Evolutionary conservation across 2,113 vertebrate genomes (phyloP).

Genomic region (Fukomys damarensis): DNA sequence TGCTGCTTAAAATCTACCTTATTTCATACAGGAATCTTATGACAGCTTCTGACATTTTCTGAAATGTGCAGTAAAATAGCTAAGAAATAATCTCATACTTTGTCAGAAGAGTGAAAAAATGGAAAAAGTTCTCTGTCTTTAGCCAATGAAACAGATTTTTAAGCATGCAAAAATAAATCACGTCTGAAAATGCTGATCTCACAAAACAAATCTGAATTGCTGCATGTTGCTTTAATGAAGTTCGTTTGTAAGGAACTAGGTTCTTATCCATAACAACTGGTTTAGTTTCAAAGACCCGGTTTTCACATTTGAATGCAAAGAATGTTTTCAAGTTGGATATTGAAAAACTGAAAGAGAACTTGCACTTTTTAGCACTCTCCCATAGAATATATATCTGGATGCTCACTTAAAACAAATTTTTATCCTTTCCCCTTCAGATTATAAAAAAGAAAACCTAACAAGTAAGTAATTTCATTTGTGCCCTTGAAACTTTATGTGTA

Average conservation of each 20-base stretch:
- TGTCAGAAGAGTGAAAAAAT: conserved; percentile 58
- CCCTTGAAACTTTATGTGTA: conserved; percentile 65
- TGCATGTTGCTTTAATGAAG: conserved; percentile 64
- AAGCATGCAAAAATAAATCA: conserved; percentile 75
- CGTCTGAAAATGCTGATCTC: conserved; percentile 67
- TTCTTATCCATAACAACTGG: conserved; percentile 60
- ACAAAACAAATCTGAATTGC: conserved; percentile 14
- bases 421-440: conserved; percentile 89
- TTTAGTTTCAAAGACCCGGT: conserved; percentile 55
- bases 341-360: conserved; percentile 47
- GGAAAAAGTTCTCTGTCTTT: conserved; percentile 48
- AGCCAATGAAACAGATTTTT: conserved; percentile 56
- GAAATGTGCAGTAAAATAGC: conserved; percentile 47
- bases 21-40: not conserved
- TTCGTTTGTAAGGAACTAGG: conserved; percentile 36
- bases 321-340: conserved; percentile 63
- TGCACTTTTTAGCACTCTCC: conserved; percentile 1
- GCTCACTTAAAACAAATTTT: conserved; percentile 78
- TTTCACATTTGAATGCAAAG: conserved; percentile 57
- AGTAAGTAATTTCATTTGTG: conserved; percentile 90
- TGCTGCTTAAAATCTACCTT: conserved; percentile 35
- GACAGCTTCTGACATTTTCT: conserved; percentile 45
- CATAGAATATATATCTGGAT: not conserved
- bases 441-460: conserved; percentile 93
- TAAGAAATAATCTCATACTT: conserved; percentile 49